These are phyloP conservation scores for Vicugna pacos DNA, from an alignment of 2,113 vertebrate species.

Conservation along the genomic window DNA sequence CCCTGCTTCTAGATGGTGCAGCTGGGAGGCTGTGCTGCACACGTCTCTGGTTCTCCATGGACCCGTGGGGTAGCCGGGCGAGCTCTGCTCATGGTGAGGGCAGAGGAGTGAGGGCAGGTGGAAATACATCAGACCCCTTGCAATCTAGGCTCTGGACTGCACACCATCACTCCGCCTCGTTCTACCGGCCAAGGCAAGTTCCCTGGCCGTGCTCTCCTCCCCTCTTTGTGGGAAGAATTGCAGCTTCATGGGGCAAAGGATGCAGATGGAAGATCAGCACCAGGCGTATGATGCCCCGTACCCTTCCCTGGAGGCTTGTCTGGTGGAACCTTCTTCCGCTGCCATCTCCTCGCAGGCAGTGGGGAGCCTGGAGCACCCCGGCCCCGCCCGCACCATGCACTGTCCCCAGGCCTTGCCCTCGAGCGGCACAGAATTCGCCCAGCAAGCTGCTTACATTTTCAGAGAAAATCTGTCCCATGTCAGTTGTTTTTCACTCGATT, in stretches of 20 bases:
- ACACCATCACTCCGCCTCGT: rapidly evolving
- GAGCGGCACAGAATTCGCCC: neutral
- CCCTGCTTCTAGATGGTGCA: neutral
- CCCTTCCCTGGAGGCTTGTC: neutral
- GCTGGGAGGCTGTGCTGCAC: too few species aligned
- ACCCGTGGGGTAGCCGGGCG: neutral
- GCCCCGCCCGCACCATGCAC: rapidly evolving
- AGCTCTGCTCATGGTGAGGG: rapidly evolving
- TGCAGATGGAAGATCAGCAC: neutral
- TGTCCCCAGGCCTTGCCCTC: neutral
- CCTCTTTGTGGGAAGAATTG: neutral
- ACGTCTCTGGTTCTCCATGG: rapidly evolving
- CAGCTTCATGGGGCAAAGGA: neutral
- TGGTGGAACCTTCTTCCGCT: neutral
- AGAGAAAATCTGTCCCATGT: neutral
- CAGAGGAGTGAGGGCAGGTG: neutral
- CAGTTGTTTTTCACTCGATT: neutral
- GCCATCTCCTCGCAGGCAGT: neutral
- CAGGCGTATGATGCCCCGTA: rapidly evolving
- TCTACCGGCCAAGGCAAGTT: neutral
- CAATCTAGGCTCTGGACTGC: rapidly evolving
- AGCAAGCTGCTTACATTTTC: neutral
- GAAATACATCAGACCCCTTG: neutral
- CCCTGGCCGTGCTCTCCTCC: rapidly evolving
- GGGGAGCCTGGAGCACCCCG: neutral